Conservation (phyloP, 1,140 invertebrate species). For the Leptonema lineaticorne region DNA sequence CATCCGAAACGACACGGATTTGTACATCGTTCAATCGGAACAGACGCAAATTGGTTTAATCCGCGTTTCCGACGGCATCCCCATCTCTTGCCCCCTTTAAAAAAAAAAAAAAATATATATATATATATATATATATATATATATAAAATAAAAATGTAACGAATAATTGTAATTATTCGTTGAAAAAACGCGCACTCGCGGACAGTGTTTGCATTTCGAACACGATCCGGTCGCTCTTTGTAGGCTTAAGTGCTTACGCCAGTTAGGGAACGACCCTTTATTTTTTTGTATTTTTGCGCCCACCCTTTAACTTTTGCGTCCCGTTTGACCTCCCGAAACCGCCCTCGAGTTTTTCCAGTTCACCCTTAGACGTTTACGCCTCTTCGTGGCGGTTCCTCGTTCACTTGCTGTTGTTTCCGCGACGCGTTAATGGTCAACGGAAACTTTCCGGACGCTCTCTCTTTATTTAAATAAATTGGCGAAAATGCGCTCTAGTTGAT, state of each 20-base stretch:
- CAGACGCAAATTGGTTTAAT: no score
- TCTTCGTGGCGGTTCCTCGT: not conserved
- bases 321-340: no score
- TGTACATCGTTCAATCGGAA: no score
- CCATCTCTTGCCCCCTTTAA: no score
- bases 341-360: no score
- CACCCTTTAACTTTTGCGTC: not conserved
- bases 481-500: not conserved
- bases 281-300: not conserved
- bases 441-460: not conserved
- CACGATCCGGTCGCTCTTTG: not conserved
- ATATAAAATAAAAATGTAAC: not conserved
- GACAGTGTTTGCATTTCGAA: not conserved
- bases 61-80: no score
- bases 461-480: not conserved
- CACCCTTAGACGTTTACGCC: not conserved
- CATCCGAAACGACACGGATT: no score
- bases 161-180: not conserved
- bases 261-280: not conserved
- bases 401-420: no score
- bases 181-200: not conserved
- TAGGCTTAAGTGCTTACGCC: slow-evolving; percentile 1
- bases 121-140: not conserved
- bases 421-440: not conserved
- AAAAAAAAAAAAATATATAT: not conserved